A percentile compares a stretch with the other conserved stretches of the same genome.
phyloP scores from a whole-genome alignment of 2,888 invertebrate genomes.

The Dicyrtoma fusca region DNA sequence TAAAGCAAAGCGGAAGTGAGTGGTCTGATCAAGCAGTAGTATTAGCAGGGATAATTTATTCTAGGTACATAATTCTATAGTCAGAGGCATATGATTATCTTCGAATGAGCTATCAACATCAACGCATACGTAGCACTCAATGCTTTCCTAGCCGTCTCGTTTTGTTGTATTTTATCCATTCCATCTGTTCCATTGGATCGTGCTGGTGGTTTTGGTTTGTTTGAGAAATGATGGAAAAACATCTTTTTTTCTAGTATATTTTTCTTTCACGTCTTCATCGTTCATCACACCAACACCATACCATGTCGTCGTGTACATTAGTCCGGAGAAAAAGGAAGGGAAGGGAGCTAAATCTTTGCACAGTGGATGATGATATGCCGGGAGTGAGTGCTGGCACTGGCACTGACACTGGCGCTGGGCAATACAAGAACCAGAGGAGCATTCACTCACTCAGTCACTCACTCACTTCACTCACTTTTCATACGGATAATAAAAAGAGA shows the following conservation, averaged over 20 bases:
- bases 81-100: slow-evolving; percentile 20
- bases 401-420: no score
- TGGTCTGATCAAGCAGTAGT: slow-evolving; percentile 8
- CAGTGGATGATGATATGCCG: slow-evolving; percentile 1
- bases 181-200: background rate
- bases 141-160: background rate
- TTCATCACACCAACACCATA: background rate
- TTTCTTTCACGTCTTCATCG: slow-evolving; percentile 20
- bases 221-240: background rate
- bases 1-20: slow-evolving; percentile 28
- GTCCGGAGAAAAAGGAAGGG: no score
- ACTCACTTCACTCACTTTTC: no score
- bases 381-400: background rate
- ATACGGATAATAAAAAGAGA: background rate
- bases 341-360: no score
- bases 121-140: background rate
- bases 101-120: slow-evolving; percentile 27
- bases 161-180: background rate
- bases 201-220: background rate
- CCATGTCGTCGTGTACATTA: no score
- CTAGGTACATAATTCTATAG: slow-evolving; percentile 28
- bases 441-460: no score
- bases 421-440: no score
- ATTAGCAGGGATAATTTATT: slow-evolving; percentile 24
- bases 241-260: background rate